These are phyloP conservation scores for Muschampia plurimacula DNA, from an alignment of 2,888 invertebrate species.

Conservation along the genomic window DNA sequence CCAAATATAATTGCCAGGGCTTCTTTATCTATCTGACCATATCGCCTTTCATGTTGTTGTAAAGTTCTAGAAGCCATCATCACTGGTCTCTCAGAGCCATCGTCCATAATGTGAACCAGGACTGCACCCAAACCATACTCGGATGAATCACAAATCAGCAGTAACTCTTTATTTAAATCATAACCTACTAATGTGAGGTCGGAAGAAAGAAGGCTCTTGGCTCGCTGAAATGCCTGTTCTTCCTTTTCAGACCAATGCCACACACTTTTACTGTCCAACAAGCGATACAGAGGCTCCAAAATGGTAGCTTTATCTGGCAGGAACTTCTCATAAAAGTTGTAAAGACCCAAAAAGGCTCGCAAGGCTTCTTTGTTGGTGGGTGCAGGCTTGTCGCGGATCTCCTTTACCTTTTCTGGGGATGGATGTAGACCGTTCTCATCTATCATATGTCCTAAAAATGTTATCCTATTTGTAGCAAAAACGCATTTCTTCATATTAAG, in stretches of 20 bases:
- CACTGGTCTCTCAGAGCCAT: constrained; percentile 44
- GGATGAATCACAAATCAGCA: constrained; percentile 40
- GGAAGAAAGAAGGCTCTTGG: constrained; percentile 35
- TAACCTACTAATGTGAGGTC: constrained; percentile 32
- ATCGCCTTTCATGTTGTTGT: constrained; percentile 43
- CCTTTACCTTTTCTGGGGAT: constrained; percentile 34
- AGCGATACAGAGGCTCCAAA: constrained; percentile 39
- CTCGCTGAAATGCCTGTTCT: constrained; percentile 14
- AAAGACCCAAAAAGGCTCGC: constrained; percentile 39
- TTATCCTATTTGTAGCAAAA: constrained; percentile 30
- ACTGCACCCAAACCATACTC: constrained; percentile 46
- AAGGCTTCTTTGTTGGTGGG: constrained; percentile 35
- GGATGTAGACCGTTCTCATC: constrained; percentile 34
- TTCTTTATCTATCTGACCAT: constrained; percentile 47
- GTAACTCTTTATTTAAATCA: constrained; percentile 10
- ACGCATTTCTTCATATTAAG: constrained; percentile 40
- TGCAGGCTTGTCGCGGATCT: constrained; percentile 40
- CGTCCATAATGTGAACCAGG: constrained; percentile 42
- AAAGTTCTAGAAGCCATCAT: constrained; percentile 45
- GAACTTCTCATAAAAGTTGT: constrained; percentile 42
- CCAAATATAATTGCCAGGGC: constrained; percentile 32
- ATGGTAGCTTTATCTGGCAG: constrained; percentile 37
- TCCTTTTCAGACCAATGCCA: constrained; percentile 21
- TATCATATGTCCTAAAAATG: constrained; percentile 40
- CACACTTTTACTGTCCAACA: constrained; percentile 17